Base-by-base conservation (phyloP, 2,888 invertebrate genomes). In the Syritta pipiens region DNA sequence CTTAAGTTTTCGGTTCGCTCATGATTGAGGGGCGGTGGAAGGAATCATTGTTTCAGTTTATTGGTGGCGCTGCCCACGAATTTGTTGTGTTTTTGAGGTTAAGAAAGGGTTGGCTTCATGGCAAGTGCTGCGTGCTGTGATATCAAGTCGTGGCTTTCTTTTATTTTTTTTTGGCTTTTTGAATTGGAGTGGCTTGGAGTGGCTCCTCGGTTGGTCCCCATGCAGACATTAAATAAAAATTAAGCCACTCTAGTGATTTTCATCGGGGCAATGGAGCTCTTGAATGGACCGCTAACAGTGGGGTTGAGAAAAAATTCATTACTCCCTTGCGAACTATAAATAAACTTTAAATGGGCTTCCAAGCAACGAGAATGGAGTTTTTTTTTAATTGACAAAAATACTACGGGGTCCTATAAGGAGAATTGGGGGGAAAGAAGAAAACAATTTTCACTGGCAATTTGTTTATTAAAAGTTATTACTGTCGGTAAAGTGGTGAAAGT, bases 291-390 rank as follows among this genome's bases (percentile, higher is more conserved):
- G 40, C 55, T 63, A 55, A 30, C 20, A 42, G 65, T 46, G 48
- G 40, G 35, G 24, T 49, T 32, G 14, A 59, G 46, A 63, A 28
- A 30, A 14, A 46, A 14, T 57, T 30, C 20, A 69, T 44, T 62
- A 40, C 57, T 55, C 77, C 65, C 77, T 12, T 28, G 60, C 60
- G 77, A 30, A 35, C 51, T 35, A 77, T 77, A 77, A 72, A 72
- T 60, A 63, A 69, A 57, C 14, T 69, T 76, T 76, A 76, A 76
- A 67, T 69, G 71, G 63, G 37, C 44, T 76, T 28, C 49, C 20
- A 20, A 14, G 22, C 46, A 26, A 20, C 22, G 12, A n/a, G 10
- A 1, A 40, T 10, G 5, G 12, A 10, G 14, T 37, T n/a, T n/a
- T n/a, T 37, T 37, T 12, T 37, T 37, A 37, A 37, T 37, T 37